phyloP scores from a whole-genome alignment of 2,113 vertebrate genomes.

The Oreocharis arfaki region DNA sequence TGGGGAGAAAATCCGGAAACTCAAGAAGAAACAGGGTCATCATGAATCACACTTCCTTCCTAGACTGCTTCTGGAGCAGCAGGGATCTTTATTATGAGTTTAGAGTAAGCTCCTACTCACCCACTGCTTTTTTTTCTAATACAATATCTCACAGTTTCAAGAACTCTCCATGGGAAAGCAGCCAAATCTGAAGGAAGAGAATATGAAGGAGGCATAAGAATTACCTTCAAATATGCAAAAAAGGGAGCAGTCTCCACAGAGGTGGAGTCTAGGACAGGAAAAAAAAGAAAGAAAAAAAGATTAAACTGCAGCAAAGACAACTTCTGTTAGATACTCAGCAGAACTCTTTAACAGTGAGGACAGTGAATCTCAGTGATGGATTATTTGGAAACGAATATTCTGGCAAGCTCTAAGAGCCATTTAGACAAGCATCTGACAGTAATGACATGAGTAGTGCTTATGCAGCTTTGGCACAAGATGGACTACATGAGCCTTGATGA shows the following conservation, averaged over 20 bases:
- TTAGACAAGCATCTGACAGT: slow-evolving; percentile 18
- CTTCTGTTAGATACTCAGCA: neutral
- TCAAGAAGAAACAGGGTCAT: neutral
- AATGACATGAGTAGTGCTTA: neutral
- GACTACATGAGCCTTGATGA: neutral
- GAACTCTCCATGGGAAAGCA: neutral
- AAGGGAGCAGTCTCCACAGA: neutral
- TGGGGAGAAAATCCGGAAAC: neutral
- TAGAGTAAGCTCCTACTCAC: neutral
- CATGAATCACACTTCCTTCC: slow-evolving; percentile 13
- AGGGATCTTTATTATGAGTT: neutral
- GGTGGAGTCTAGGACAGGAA: neutral
- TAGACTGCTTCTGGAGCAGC: neutral
- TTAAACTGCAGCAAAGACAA: neutral
- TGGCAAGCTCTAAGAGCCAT: neutral
- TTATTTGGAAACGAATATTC: neutral
- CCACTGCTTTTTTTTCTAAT: neutral
- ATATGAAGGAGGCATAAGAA: neutral
- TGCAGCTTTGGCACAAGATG: neutral
- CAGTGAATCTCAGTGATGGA: neutral
- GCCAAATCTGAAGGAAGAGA: neutral
- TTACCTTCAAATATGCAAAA: neutral
- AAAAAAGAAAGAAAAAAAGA: neutral
- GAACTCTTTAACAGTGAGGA: neutral
- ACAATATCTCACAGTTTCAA: neutral